A percentile compares a stretch with the other conserved stretches of the same genome.
These are phyloP conservation scores for Malurus elegans DNA, from an alignment of 2,113 vertebrate species.

Conservation along the genomic window DNA sequence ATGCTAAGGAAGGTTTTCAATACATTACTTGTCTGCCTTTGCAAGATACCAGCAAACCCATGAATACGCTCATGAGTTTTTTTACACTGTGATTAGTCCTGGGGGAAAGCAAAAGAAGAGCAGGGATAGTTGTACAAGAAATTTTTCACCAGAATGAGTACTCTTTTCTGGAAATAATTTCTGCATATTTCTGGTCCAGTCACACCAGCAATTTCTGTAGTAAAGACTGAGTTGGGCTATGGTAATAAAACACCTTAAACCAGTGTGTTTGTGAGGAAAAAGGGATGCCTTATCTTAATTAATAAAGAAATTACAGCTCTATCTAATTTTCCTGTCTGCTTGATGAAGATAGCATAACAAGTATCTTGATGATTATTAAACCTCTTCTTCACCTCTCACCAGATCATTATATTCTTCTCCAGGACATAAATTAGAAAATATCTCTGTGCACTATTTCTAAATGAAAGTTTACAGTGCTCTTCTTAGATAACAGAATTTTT, in stretches of 20 bases:
- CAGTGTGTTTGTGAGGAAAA: neutral
- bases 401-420: neutral
- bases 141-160: neutral
- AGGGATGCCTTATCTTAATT: neutral
- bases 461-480: neutral
- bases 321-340: neutral
- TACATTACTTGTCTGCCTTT: accelerated
- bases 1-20: neutral
- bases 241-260: neutral
- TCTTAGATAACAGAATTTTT: neutral
- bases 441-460: neutral
- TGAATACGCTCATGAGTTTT: neutral
- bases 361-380: neutral
- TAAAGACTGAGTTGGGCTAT: neutral
- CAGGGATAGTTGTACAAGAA: neutral
- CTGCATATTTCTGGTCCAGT: neutral
- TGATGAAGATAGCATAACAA: neutral
- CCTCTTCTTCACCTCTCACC: neutral
- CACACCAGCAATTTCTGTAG: neutral
- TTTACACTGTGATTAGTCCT: neutral
- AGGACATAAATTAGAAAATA: neutral
- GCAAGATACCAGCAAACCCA: neutral
- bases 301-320: neutral
- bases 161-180: neutral
- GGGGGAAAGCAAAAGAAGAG: neutral